phyloP scores from a whole-genome alignment of 2,888 invertebrate genomes.

The Cetonia aurata region DNA sequence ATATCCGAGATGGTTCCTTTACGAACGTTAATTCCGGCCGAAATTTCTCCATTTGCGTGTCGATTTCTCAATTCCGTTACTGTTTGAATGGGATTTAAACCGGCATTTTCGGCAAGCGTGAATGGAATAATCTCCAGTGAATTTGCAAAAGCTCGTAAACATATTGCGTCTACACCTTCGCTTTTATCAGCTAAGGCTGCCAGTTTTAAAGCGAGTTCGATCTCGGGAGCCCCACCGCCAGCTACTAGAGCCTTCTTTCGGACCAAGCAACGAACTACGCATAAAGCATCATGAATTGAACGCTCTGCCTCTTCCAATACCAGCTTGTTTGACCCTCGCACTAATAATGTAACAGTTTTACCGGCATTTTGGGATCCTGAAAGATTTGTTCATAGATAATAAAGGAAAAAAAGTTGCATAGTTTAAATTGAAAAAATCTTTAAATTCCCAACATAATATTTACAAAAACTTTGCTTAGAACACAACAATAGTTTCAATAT shows the following conservation, averaged over 20 bases:
- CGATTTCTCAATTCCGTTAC: conserved; percentile 96
- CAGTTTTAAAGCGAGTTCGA: conserved; percentile 89
- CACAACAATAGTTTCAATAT: too few relatives aligned
- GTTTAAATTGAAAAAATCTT: too few relatives aligned
- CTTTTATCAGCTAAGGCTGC: conserved; percentile 85
- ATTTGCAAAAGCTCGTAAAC: conserved; percentile 94
- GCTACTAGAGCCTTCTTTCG: conserved; percentile 92
- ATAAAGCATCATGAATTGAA: conserved; percentile 87
- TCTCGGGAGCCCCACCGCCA: conserved; percentile 98
- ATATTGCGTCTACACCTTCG: conserved; percentile 94
- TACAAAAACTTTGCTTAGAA: too few relatives aligned
- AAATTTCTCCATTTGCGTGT: conserved; percentile 88
- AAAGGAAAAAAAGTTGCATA: neutral
- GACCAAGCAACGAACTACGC: conserved; percentile 95
- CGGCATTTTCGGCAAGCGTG: conserved; percentile 91
- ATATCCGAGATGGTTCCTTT: conserved; percentile 98
- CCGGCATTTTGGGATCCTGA: conserved; percentile 81
- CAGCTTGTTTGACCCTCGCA: conserved; percentile 88
- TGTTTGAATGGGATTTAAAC: conserved; percentile 71
- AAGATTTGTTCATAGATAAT: conserved; percentile 19
- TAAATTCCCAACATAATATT: too few relatives aligned
- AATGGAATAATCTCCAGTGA: conserved; percentile 95
- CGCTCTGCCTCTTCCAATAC: conserved; percentile 86
- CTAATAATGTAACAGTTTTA: conserved; percentile 91
- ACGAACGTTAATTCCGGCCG: conserved; percentile 96